Evolutionary conservation across 1,140 invertebrate genomes (phyloP), one percentile per base, ranked within the genome.

Genomic region (Heliconius eleuchia): DNA sequence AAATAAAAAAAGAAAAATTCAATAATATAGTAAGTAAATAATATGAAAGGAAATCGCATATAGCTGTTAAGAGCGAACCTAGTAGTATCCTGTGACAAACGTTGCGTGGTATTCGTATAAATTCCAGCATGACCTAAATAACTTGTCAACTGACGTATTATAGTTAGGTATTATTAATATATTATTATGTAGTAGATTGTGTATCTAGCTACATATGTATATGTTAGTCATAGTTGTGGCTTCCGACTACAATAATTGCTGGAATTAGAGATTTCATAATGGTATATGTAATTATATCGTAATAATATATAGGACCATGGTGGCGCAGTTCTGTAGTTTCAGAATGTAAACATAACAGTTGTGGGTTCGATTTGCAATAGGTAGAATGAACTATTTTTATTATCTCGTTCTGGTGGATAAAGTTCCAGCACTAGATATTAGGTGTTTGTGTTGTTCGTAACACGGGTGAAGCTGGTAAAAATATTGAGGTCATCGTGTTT

Each of bases 191-290:
- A 16, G 42, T 46, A 46, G 13, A 46, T 46, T 46, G 42, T 46
- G 16, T 46, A 46, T 16, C 11, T 23, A 23, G 23, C 23, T 46
- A 27, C 1, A 66, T 66, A 66, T 66, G 27, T 27, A 9, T 23
- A 27, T 66, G 8, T 66, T 9, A 66, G 60, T 5, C 60, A 66
- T 66, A 66, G 60, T 66, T 66, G 60, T 66, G 60, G 60, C 60
- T 66, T 66, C 11, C 60, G 11, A 13, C 11, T 66, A n/a, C 19
- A 66, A 30, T 66, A 66, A 66, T 66, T 30, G 11, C 23, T 30
- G 23, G 60, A 66, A 66, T 16, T 66, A 30, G 9, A 66, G 1
- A 30, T 66, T 66, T 66, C 9, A 66, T 66, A 66, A 66, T 66
- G 60, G 27, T 4, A 30, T 27, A 1, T 66, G 9, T 66, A 66